A percentile compares a stretch with the other conserved stretches of the same genome.
phyloP scores from a whole-genome alignment of 2,888 invertebrate genomes.

The Mamestra brassicae region DNA sequence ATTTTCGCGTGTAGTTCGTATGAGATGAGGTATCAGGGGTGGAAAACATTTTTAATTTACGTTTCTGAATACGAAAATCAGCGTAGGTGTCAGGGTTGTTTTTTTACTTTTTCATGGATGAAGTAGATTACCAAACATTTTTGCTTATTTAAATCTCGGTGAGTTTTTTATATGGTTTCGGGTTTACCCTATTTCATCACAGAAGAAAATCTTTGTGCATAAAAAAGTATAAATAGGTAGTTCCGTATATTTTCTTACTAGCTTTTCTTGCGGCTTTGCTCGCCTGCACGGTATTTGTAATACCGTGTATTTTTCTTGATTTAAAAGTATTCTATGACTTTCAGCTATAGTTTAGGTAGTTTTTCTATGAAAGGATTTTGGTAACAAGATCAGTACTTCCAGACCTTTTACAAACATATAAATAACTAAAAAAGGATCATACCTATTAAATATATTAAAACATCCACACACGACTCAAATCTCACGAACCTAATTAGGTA shows the following conservation, averaged over 20 bases:
- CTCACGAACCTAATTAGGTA: not conserved
- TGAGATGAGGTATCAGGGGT: conserved; percentile 1
- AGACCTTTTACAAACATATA: no score
- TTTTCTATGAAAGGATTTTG: no score
- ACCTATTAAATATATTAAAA: not conserved
- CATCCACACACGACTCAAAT: not conserved
- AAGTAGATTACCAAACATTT: not conserved
- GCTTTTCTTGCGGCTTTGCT: not conserved
- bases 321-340: not conserved
- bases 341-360: not conserved
- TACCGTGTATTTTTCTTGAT: not conserved
- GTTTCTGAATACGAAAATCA: conserved; percentile 17
- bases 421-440: no score
- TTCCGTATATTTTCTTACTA: not conserved
- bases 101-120: not conserved
- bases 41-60: conserved; percentile 42
- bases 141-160: not conserved
- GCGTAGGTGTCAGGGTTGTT: not conserved
- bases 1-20: conserved; percentile 27
- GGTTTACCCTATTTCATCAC: no score
- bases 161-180: no score
- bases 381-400: no score
- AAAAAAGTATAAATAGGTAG: not conserved
- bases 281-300: not conserved
- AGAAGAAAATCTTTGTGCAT: not conserved